Evolutionary conservation across 1,140 invertebrate genomes (phyloP), one percentile per base, ranked within the genome.

Genomic region (Melipona quadrifasciata): DNA sequence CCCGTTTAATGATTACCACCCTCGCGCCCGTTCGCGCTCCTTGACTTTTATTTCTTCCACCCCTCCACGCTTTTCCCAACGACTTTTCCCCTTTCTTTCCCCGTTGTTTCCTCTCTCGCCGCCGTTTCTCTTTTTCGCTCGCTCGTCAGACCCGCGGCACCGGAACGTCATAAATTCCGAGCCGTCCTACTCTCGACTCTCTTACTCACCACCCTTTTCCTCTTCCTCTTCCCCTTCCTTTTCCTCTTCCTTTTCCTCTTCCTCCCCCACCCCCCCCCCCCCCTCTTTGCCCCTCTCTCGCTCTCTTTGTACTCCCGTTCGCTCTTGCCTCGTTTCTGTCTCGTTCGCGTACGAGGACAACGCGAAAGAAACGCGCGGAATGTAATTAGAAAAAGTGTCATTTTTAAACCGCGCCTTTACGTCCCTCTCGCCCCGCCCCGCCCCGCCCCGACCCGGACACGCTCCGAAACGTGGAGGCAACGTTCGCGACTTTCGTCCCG

Each of bases 121-220:
- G 11, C 34, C 19, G 17, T 14, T 39, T 34, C 64, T 53, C 65
- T 61, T 39, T 73, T 31, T 72, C 58, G 19, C 55, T 51, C 61
- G 19, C 55, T 57, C 47, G 31, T 51, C 83, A 53, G 64, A 19
- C 51, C 53, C 74, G 74, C 64, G 61, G 39, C 72, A 82, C 87
- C 81, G 87, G 88, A 87, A 89, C 88, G 87, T 86, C 86, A 87
- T 90, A 90, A 90, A 90, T 90, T 86, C 82, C 39, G 81, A 31
- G 58, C 87, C 75, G 84, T 86, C 87, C 86, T 34, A 72, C 87
- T 61, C 76, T 78, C 39, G 47, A 58, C 68, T 85, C 81, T 79
- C 81, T 78, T 72, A 70, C 86, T 85, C 57, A 51, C 83, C 74
- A 47, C 64, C 31, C 72, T 58, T 65, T 27, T 53, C 70, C 70